Conservation (phyloP, 2,797 vertebrate species). For the Menidia menidia region DNA sequence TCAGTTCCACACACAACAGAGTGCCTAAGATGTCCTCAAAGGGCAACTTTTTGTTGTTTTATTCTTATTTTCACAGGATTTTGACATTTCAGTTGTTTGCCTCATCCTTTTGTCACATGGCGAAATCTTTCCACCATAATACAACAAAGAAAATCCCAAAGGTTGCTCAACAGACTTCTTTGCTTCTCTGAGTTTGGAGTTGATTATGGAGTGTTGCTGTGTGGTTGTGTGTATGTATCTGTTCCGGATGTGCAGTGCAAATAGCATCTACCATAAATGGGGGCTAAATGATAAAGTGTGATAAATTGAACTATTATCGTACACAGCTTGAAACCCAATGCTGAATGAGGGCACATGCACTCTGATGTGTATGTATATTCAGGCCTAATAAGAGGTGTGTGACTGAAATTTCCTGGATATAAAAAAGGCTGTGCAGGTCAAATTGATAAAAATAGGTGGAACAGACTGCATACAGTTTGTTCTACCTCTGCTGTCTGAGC, state of each 20-base stretch:
- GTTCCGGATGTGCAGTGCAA: constrained; percentile 50
- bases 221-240: constrained; percentile 20
- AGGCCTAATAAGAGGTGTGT: constrained; percentile 24
- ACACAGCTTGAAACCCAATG: constrained; percentile 32
- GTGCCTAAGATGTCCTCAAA: constrained; percentile 62
- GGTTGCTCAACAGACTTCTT: constrained; percentile 63
- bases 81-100: constrained; percentile 78
- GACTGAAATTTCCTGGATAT: constrained; percentile 18
- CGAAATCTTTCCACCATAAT: constrained; percentile 64
- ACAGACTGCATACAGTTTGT: constrained; percentile 51
- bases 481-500: constrained; percentile 51
- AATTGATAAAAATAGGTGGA: constrained; percentile 47
- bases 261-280: constrained; percentile 37
- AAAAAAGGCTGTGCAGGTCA: constrained; percentile 35
- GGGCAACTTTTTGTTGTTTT: constrained; percentile 59
- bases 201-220: constrained; percentile 11
- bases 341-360: constrained; percentile 38
- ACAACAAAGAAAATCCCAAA: constrained; percentile 68
- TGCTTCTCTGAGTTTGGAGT: constrained; percentile 44
- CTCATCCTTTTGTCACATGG: constrained; percentile 70
- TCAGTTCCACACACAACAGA: constrained; percentile 48
- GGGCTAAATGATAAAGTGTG: constrained; percentile 42
- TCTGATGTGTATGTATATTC: constrained; percentile 42
- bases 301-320: constrained; percentile 41
- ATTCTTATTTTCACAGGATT: constrained; percentile 70